Base-by-base conservation (phyloP, 2,797 vertebrate species). In the Pantherophis vulpinus region DNA sequence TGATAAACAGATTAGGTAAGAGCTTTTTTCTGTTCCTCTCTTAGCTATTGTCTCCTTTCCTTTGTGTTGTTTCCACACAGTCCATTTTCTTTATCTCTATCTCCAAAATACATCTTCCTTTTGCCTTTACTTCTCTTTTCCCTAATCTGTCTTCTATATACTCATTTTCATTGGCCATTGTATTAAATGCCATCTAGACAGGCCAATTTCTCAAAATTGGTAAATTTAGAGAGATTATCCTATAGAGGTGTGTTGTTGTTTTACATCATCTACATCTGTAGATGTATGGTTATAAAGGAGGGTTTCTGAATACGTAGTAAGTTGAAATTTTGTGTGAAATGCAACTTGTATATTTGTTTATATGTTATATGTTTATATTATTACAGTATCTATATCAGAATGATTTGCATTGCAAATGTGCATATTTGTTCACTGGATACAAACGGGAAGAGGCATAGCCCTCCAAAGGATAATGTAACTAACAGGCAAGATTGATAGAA, bases 1-100 rank as follows among this genome's bases (percentile, higher is more conserved):
- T 97, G 97, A 98, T 97, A 97, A 97, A 97, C 97, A 97, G 96
- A 97, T 98, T 96, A 98, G 97, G 97, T 98, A 97, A 95, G 54
- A 90, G 13, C 25, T 61, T 32, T 37, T 87, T 70, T 59, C 37
- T 32, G 2, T 20, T 88, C 6, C 2, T 66, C 47, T 61, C 56
- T 92, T 42, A 16, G 2, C 47, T 88, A 3, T 20, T 25, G 61
- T 90, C n/a, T 93, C 14, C n/a, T 95, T 18, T 86, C 14, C 55
- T 89, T 92, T 56, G n/a, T 27, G 16, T 47, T 42, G 5, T 32
- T 32, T 25, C 16, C 20, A 29, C 29, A 2, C 56, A 29, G 86
- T 86, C 89, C 86, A 42, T 94, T 92, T 95, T 32, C 18, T 83
- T 14, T 47, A 25, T 12, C 32, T 37, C 29, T 18, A 4, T 37